Evolutionary conservation across 1,140 invertebrate genomes (phyloP).

Genomic region (Lucilia sericata): DNA sequence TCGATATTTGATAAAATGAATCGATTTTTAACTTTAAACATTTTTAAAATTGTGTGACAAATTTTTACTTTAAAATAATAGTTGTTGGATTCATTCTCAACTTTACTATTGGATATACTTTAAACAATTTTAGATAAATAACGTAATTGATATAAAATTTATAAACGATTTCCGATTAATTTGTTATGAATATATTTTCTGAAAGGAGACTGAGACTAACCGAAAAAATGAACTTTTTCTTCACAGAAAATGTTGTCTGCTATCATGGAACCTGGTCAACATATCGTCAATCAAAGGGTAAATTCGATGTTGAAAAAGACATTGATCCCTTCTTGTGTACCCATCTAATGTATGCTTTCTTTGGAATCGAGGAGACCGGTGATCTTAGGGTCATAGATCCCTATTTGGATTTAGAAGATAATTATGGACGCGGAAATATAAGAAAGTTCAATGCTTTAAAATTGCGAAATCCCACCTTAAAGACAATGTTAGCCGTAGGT

Average conservation of each 20-base stretch:
- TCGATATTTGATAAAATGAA: no score
- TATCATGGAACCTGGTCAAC: slow-evolving; percentile 82
- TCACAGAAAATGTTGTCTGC: slow-evolving; percentile 73
- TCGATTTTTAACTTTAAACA: no score
- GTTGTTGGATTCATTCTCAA: no score
- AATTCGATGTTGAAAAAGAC: slow-evolving; percentile 73
- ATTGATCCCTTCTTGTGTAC: slow-evolving; percentile 80
- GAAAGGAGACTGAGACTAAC: background rate
- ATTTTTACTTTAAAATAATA: no score
- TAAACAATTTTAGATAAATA: no score
- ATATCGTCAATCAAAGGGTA: slow-evolving; percentile 75
- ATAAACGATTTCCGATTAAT: no score
- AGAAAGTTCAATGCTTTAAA: slow-evolving; percentile 74
- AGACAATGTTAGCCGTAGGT: slow-evolving; percentile 79
- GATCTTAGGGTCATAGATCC: slow-evolving; percentile 73
- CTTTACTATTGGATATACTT: no score
- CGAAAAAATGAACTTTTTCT: background rate
- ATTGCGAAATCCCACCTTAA: slow-evolving; percentile 74
- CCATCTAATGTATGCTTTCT: slow-evolving; percentile 80
- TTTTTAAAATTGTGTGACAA: no score
- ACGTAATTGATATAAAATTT: no score
- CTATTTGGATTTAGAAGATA: slow-evolving; percentile 74
- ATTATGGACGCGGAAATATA: slow-evolving; percentile 67
- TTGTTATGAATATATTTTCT: no score
- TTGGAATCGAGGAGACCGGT: slow-evolving; percentile 72